Percentiles rank a stretch among this genome's conserved stretches.
These are phyloP conservation scores for Petrolisthes manimaculis DNA, from an alignment of 2,888 invertebrate species.

Conservation along the genomic window DNA sequence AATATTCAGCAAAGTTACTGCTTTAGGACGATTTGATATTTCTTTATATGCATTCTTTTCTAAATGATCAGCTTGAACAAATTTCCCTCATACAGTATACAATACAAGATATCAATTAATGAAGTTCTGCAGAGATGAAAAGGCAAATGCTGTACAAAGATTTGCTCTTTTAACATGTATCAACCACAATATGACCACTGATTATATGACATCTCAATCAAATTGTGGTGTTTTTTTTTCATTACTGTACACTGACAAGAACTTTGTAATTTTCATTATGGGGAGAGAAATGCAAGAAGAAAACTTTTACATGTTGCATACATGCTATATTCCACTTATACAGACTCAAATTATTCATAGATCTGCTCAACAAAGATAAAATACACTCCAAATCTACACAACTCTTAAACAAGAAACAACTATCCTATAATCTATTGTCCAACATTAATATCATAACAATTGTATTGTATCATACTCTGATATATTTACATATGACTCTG, in stretches of 20 bases:
- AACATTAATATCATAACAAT: slow-evolving; percentile 57
- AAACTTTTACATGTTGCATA: slow-evolving; percentile 35
- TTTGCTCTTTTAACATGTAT: too few relatives aligned
- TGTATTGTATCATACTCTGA: slow-evolving; percentile 37
- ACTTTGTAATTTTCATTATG: neutral
- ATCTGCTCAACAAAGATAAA: slow-evolving; percentile 40
- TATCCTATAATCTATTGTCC: slow-evolving; percentile 47
- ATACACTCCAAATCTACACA: slow-evolving; percentile 43
- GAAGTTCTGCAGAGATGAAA: too few relatives aligned
- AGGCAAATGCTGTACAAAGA: too few relatives aligned
- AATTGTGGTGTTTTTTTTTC: too few relatives aligned
- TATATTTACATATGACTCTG: slow-evolving; percentile 41
- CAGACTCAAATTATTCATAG: slow-evolving; percentile 14
- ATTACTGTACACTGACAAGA: neutral
- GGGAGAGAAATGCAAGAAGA: slow-evolving; percentile 38
- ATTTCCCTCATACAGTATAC: too few relatives aligned
- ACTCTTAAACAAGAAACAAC: slow-evolving; percentile 45
- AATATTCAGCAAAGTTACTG: too few relatives aligned
- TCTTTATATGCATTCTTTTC: too few relatives aligned
- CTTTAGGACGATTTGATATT: too few relatives aligned
- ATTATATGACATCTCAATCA: too few relatives aligned
- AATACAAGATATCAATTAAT: too few relatives aligned
- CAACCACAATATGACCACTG: too few relatives aligned
- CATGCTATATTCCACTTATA: slow-evolving; percentile 31
- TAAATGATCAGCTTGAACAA: too few relatives aligned